phyloP scores from a whole-genome alignment of 2,797 vertebrate species.

The Prionace glauca region DNA sequence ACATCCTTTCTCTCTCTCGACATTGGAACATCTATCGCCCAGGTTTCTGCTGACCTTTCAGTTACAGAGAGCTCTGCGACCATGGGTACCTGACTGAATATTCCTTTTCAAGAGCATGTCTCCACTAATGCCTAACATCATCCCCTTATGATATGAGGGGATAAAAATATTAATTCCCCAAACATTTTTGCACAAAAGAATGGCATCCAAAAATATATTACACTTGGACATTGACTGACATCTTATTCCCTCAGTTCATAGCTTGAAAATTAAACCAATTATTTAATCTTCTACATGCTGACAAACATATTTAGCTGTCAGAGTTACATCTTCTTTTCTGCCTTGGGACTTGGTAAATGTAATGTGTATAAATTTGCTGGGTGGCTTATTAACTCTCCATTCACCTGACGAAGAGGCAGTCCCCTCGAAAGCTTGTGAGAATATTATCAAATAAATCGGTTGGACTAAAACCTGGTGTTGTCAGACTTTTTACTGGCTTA shows the following conservation, averaged over 20 bases:
- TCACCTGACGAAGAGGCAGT: no score
- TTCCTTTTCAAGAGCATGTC: conserved; percentile 5
- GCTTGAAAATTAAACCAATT: conserved; percentile 20
- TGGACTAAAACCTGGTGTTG: no score
- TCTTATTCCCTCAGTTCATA: background rate
- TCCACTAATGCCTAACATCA: background rate
- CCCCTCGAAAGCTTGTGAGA: no score
- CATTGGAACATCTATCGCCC: background rate
- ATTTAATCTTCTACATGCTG: background rate
- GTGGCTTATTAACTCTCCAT: background rate
- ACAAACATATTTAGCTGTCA: background rate
- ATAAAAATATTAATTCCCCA: background rate
- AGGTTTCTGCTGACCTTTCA: background rate
- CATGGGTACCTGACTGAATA: background rate
- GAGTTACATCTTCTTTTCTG: background rate
- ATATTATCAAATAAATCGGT: no score
- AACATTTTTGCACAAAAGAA: background rate
- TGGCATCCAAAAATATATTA: background rate
- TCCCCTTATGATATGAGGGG: background rate
- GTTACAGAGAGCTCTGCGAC: background rate
- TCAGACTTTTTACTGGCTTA: no score
- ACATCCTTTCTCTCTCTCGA: background rate
- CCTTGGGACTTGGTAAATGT: background rate
- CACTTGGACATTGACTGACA: background rate
- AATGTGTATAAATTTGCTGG: background rate